Evolutionary conservation across 2,888 invertebrate species (phyloP).

Genomic region (Hyposoter dolosus): DNA sequence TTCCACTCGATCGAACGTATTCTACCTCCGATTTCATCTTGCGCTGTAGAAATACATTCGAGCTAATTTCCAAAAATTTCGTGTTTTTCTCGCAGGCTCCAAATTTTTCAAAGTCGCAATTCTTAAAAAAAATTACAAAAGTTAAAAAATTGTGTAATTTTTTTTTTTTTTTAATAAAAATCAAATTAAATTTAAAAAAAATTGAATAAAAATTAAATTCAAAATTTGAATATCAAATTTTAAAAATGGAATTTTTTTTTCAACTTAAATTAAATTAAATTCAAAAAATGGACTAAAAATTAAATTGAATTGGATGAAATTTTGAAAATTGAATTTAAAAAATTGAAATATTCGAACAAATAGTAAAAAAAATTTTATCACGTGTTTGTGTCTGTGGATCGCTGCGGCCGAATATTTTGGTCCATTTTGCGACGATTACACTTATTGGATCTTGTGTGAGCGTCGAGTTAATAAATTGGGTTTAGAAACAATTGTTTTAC

Average conservation of each 20-base stretch:
- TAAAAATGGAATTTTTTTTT: too few species aligned
- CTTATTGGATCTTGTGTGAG: too few species aligned
- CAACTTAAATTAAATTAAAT: background rate
- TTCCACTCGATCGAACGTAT: slow-evolving; percentile 85
- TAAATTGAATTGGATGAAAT: too few species aligned
- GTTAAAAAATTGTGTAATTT: too few species aligned
- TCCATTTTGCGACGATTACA: background rate
- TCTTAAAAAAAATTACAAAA: too few species aligned
- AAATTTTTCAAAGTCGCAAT: too few species aligned
- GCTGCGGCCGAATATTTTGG: background rate
- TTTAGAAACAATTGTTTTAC: slow-evolving; percentile 73
- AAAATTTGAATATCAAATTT: background rate
- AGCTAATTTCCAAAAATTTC: slow-evolving; percentile 14
- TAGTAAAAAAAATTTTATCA: background rate
- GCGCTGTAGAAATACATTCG: slow-evolving; percentile 79
- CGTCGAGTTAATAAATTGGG: background rate
- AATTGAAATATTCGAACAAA: background rate
- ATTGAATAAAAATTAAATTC: too few species aligned
- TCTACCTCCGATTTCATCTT: slow-evolving; percentile 86
- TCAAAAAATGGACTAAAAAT: background rate
- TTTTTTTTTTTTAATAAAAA: too few species aligned
- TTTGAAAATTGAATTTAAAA: background rate
- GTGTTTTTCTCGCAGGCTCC: too few species aligned
- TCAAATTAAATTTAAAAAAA: too few species aligned
- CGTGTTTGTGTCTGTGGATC: background rate